Conservation (phyloP, 2,113 vertebrate genomes). For the Datnioides undecimradiatus region DNA sequence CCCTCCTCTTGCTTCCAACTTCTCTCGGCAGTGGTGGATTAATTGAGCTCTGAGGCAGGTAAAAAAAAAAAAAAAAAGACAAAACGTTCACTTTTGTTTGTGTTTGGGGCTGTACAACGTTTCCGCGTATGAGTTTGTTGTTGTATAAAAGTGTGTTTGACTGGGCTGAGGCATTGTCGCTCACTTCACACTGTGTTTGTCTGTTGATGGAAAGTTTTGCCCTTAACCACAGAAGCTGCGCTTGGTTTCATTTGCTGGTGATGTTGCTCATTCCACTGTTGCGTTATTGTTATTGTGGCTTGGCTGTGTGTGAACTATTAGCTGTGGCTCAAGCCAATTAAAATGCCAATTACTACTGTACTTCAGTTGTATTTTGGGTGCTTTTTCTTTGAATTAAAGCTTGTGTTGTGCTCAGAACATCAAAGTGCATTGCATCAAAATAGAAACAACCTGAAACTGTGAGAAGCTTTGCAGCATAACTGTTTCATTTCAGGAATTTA, state of each 20-base stretch:
- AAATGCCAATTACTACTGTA: conserved; percentile 18
- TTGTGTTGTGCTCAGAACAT: not conserved
- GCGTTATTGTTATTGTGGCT: conserved; percentile 27
- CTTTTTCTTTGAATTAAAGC: not conserved
- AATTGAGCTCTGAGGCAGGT: conserved; percentile 44
- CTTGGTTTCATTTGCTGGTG: conserved; percentile 36
- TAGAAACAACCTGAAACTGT: not conserved
- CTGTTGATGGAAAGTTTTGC: conserved; percentile 41
- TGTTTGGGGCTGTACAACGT: not conserved
- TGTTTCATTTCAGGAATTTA: not conserved
- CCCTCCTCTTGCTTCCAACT: conserved; percentile 16
- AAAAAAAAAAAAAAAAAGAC: not conserved
- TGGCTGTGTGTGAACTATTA: conserved; percentile 31
- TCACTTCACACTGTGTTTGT: conserved; percentile 15
- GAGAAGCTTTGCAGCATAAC: not conserved
- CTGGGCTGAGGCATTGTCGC: not conserved
- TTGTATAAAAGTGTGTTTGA: conserved; percentile 7
- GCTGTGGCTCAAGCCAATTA: conserved; percentile 16
- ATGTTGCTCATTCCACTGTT: conserved; percentile 1
- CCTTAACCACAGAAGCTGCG: conserved; percentile 45
- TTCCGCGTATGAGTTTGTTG: conserved; percentile 19
- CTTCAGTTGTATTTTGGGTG: conserved; percentile 1
- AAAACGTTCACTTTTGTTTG: too few species aligned
- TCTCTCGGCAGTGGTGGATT: conserved; percentile 40
- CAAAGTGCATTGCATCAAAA: not conserved